phyloP scores from a whole-genome alignment of 2,113 vertebrate species.

The Phrynocephalus versicolor region DNA sequence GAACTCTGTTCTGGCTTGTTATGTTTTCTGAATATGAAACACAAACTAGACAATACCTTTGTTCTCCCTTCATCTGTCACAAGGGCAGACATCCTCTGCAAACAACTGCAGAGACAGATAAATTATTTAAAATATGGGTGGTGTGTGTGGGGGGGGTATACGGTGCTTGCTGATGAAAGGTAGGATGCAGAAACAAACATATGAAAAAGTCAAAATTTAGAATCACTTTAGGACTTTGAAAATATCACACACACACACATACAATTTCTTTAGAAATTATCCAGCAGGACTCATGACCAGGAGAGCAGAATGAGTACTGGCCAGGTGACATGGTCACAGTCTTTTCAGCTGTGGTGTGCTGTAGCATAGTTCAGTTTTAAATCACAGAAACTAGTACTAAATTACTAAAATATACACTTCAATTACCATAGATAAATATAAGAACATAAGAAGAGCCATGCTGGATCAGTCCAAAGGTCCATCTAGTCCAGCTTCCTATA shows the following conservation, averaged over 20 bases:
- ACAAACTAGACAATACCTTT: not conserved
- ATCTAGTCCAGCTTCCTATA: too few relatives aligned
- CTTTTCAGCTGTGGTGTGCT: not conserved
- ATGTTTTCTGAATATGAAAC: slow-evolving; percentile 25
- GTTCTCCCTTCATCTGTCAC: not conserved
- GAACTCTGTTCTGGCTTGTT: not conserved
- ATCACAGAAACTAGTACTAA: not conserved
- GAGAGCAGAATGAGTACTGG: not conserved
- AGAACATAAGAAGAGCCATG: too few relatives aligned
- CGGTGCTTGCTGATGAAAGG: not conserved
- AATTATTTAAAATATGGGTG: slow-evolving; percentile 7
- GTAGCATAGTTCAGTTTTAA: not conserved
- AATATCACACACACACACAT: not conserved
- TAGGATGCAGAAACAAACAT: not conserved
- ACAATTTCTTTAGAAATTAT: too few relatives aligned
- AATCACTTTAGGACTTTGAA: not conserved
- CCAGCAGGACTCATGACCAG: too few relatives aligned
- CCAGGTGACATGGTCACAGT: not conserved
- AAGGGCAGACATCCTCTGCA: not conserved
- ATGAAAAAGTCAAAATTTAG: not conserved
- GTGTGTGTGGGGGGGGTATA: not conserved
- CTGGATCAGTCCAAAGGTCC: too few relatives aligned
- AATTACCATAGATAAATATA: not conserved
- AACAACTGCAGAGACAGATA: not conserved
- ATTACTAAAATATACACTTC: not conserved